Conservation (phyloP, 2,113 vertebrate genomes). For the Austrofundulus limnaeus region DNA sequence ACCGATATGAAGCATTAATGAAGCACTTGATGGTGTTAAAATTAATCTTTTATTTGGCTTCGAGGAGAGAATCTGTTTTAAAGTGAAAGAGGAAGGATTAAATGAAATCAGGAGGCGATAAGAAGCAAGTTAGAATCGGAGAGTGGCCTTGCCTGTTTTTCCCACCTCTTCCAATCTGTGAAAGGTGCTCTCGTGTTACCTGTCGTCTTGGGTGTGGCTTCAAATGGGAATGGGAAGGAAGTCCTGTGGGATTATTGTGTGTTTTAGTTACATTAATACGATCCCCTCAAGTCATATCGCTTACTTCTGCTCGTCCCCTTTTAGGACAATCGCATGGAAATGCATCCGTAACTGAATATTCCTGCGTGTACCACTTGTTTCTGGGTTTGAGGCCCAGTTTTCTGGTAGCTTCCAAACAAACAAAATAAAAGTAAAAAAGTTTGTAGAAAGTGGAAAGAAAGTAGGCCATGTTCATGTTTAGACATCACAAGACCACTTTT, state of each 20-base stretch:
- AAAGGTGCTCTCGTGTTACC: conserved; percentile 79
- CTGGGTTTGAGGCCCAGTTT: conserved; percentile 63
- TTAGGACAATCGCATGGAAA: conserved; percentile 79
- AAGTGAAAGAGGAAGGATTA: conserved; percentile 10
- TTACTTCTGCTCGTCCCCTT: conserved; percentile 73
- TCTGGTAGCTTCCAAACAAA: conserved; percentile 19
- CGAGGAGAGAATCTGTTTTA: conserved; percentile 12
- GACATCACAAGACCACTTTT: conserved; percentile 11
- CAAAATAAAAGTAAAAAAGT: background rate
- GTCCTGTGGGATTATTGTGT: conserved; percentile 76
- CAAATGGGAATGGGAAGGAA: conserved; percentile 77
- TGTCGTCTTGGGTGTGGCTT: conserved; percentile 75
- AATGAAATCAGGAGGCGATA: background rate
- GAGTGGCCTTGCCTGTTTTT: conserved; percentile 50
- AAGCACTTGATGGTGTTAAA: conserved; percentile 62
- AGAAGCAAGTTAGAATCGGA: conserved; percentile 44
- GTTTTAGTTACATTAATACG: conserved; percentile 72
- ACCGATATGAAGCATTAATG: conserved; percentile 79
- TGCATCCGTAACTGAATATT: conserved; percentile 78
- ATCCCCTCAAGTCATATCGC: conserved; percentile 77
- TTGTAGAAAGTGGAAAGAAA: conserved; percentile 31
- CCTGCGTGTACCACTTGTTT: conserved; percentile 51
- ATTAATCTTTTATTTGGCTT: conserved; percentile 9
- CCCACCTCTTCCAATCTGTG: conserved; percentile 73
- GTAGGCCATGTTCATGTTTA: conserved; percentile 7